phyloP scores from a whole-genome alignment of 2,888 invertebrate genomes.

The Quadroppia sp. region DNA sequence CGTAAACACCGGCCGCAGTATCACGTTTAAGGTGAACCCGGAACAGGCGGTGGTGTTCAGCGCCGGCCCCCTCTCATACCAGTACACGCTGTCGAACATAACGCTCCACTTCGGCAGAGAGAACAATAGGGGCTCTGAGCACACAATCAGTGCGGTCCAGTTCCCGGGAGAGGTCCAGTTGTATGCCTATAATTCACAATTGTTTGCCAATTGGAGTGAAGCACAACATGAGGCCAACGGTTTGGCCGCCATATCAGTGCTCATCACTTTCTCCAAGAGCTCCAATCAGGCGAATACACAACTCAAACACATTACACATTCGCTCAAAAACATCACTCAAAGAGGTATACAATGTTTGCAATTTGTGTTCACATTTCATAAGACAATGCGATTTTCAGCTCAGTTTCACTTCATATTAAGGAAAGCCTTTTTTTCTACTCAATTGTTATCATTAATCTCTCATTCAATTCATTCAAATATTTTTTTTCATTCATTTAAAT shows the following conservation, averaged over 20 bases:
- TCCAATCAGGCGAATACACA: constrained; percentile 22
- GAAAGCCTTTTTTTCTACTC: too few species aligned
- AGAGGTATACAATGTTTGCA: constrained; percentile 62
- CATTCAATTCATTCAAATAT: background rate
- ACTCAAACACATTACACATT: constrained; percentile 32
- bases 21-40: constrained; percentile 70
- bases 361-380: too few species aligned
- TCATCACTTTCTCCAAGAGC: constrained; percentile 72
- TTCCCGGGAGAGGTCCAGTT: constrained; percentile 99
- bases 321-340: constrained; percentile 78
- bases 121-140: constrained; percentile 90
- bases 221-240: constrained; percentile 90
- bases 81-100: constrained; percentile 71
- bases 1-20: constrained; percentile 88
- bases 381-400: too few species aligned
- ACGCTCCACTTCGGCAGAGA: constrained; percentile 46
- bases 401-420: too few species aligned
- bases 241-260: constrained; percentile 84
- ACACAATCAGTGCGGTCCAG: constrained; percentile 87
- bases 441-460: background rate
- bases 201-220: constrained; percentile 92
- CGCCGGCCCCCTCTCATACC: constrained; percentile 91
- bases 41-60: constrained; percentile 70
- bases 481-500: background rate
- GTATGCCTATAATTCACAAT: constrained; percentile 94